Evolutionary conservation across 1,140 invertebrate species (phyloP), one percentile per base, ranked within the genome.

Genomic region (Diorhabda sublineata): DNA sequence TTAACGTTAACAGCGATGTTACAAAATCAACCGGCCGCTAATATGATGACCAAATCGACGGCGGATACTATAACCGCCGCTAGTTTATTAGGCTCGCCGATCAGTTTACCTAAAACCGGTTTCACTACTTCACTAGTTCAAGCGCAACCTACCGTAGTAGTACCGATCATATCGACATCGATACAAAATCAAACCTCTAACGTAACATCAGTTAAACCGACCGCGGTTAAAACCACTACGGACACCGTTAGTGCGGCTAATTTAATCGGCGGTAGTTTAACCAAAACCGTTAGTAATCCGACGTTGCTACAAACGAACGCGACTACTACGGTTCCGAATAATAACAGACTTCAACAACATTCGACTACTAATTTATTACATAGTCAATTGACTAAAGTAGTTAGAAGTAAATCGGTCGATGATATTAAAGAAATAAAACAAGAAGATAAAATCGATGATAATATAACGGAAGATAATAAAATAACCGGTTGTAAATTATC

Each of bases 371-470:
- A 80, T 74, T 75, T 81, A 42, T 69, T 87, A 67, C 86, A 87
- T 71, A 86, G 84, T 0, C 86, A 87, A 75, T 70, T 87, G 47
- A 87, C 84, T 7, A 81, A 79, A 75, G 62, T 74, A 3, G 64
- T 75, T 2, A 64, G 71, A 61, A 67, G 69, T n/a, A 74, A 73
- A 61, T 73, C 70, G 0, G 5, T 74, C 4, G 75, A 76, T 45
- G 73, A 76, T 43, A 62, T 71, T 3, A 74, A 74, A 66, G 75
- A 74, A 41, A 68, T 69, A n/a, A 76, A 76, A 69, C 69, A 71
- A 7, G 72, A 72, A 9, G 57, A 56, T n/a, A 69, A 73, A 44
- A 26, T 9, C 5, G 67, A 68, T 43, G 62, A 43, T 59, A 69
- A 61, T 3, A n/a, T 43, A 42, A 4, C 59, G 2, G 72, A 73